phyloP scores from a whole-genome alignment of 2,113 vertebrate species.

The Damaliscus lunatus region DNA sequence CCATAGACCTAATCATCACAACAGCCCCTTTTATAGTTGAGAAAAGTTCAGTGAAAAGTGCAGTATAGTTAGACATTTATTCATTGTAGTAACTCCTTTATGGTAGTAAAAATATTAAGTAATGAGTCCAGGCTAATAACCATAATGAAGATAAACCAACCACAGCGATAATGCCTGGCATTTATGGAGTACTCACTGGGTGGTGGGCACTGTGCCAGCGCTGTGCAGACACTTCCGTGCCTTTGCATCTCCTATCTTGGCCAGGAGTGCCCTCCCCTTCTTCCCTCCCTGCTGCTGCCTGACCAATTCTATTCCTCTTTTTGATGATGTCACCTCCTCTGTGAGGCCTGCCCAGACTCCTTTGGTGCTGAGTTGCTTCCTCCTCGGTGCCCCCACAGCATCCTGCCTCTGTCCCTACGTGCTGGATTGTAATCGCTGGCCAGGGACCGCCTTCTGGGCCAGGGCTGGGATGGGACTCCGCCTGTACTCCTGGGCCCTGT shows the following conservation, averaged over 20 bases:
- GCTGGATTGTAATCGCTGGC: not conserved
- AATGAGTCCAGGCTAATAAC: not conserved
- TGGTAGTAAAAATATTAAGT: not conserved
- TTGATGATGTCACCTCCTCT: conserved; percentile 30
- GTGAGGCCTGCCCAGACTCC: not conserved
- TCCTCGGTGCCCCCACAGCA: not conserved
- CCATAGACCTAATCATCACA: not conserved
- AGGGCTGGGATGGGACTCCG: not conserved
- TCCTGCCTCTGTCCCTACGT: not conserved
- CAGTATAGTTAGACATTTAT: not conserved
- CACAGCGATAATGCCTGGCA: not conserved
- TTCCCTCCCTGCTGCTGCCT: not conserved
- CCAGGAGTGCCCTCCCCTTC: not conserved
- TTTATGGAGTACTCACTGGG: not conserved
- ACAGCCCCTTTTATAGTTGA: not conserved
- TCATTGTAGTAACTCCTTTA: not conserved
- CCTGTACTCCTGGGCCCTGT: not conserved
- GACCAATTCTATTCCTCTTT: not conserved
- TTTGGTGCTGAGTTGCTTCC: not conserved
- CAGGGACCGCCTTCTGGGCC: not conserved
- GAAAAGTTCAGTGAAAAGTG: not conserved
- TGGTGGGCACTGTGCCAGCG: not conserved
- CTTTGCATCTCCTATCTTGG: not conserved
- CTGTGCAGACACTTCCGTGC: not conserved
- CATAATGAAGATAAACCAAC: not conserved